Evolutionary conservation across 2,113 vertebrate species (phyloP).

Genomic region (Cnemophilus loriae): DNA sequence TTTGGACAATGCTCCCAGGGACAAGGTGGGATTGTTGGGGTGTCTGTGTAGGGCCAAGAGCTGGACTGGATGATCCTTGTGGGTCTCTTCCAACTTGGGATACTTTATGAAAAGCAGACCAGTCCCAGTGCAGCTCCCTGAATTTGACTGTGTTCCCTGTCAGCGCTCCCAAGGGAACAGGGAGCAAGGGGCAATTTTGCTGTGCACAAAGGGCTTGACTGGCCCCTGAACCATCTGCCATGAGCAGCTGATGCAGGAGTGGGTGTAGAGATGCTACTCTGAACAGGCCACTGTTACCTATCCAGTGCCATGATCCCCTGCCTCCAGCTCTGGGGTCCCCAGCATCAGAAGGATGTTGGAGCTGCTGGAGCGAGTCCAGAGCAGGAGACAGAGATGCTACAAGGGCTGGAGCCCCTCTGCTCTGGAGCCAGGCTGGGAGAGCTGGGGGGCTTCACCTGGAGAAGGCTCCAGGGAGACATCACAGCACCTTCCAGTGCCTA

Average conservation of each 20-base stretch:
- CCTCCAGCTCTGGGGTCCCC: background rate
- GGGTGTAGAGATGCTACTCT: background rate
- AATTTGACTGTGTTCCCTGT: background rate
- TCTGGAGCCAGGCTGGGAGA: background rate
- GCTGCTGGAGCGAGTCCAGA: rapidly evolving
- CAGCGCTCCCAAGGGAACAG: rapidly evolving
- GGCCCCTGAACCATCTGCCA: background rate
- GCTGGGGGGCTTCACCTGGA: rapidly evolving
- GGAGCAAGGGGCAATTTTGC: background rate
- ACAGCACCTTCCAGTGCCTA: background rate
- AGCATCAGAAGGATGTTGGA: background rate
- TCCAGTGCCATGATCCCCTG: background rate
- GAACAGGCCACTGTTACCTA: background rate
- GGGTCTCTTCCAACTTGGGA: background rate
- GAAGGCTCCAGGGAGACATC: background rate
- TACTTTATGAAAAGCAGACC: background rate
- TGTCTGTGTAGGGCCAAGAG: background rate
- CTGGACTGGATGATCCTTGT: background rate
- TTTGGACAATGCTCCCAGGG: background rate
- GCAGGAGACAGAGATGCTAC: background rate
- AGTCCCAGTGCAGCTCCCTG: background rate
- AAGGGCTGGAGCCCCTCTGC: background rate
- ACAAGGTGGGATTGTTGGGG: background rate
- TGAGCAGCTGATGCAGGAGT: background rate
- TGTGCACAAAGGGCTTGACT: background rate